Evolutionary conservation across 1,140 invertebrate species (phyloP).

Genomic region (Drosophila chauvacae): DNA sequence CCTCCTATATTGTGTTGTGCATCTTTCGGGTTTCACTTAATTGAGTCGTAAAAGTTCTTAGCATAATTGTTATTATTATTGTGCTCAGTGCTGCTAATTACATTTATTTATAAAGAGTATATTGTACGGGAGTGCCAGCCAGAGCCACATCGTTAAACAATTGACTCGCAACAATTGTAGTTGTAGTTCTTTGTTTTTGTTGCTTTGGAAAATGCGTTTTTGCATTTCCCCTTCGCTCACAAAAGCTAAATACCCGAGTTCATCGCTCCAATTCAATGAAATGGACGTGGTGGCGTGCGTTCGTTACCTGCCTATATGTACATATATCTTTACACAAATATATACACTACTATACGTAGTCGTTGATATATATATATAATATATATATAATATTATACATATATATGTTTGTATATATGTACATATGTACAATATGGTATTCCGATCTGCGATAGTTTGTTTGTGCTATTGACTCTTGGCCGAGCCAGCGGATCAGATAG

Average conservation of each 20-base stretch:
- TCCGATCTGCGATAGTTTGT: slow-evolving; percentile 48
- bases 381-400: too few relatives aligned
- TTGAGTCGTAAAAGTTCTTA: slow-evolving; percentile 75
- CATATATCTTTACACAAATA: slow-evolving; percentile 26
- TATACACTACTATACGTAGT: slow-evolving; percentile 12
- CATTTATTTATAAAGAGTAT: slow-evolving; percentile 17
- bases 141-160: slow-evolving; percentile 61
- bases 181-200: slow-evolving; percentile 25
- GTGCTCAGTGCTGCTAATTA: slow-evolving; percentile 33
- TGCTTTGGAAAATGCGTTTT: slow-evolving; percentile 46
- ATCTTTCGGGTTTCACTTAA: slow-evolving; percentile 48
- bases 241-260: slow-evolving; percentile 65
- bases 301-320: slow-evolving; percentile 26
- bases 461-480: slow-evolving; percentile 56
- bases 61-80: slow-evolving; percentile 66
- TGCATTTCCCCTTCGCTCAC: slow-evolving; percentile 56
- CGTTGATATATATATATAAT: too few relatives aligned
- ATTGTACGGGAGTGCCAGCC: slow-evolving; percentile 10
- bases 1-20: slow-evolving; percentile 31
- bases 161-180: slow-evolving; percentile 44
- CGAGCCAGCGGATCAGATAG: slow-evolving; percentile 35
- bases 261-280: slow-evolving; percentile 83
- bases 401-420: not conserved
- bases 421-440: slow-evolving; percentile 15
- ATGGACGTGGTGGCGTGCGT: slow-evolving; percentile 12